Evolutionary conservation across 2,797 vertebrate species (phyloP), one percentile per base, ranked within the genome.

Genomic region (Ficedula albicollis): DNA sequence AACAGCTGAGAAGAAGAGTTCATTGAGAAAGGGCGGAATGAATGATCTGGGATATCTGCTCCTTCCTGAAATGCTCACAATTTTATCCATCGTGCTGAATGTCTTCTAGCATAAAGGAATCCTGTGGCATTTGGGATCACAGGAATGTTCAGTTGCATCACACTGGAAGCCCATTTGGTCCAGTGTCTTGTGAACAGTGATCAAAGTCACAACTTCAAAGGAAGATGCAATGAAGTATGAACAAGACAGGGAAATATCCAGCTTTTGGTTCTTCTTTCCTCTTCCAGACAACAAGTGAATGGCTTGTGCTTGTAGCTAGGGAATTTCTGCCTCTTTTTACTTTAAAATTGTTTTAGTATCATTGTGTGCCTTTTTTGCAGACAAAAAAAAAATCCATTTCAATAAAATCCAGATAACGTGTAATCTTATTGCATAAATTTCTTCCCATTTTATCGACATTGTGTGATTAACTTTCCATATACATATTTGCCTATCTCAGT

Each of bases 61-160:
- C 30, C 59, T 78, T 67, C 72, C 52, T 70, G 44, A 87, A 85
- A 55, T 36, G 59, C 72, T 79, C 56, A 10, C 20, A 81, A 69
- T 66, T 95, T 91, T 76, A 41, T 78, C 87, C 54, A 89, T 89
- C 74, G 27, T 78, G 84, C 86, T 94, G 84, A 85, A 76, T 56
- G 70, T 93, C 56, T 97, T 94, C 72, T 85, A 87, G 76, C 79
- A 87, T 87, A 86, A 93, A 93, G 95, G 96, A 96, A 94, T 96
- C 95, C 92, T 93, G 88, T 19, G 19, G 69, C 78, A 96, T 74
- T 94, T 8, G 3, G 75, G 72, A 95, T 95, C 56, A 78, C 46
- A 84, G 89, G 62, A 87, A 80, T 94, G 79, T 58, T 93, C 90
- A 88, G 36, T 58, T 91, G n/a, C 81, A 66, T 90, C 69, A 62